Evolutionary conservation across 2,888 invertebrate genomes (phyloP).

Genomic region (Apodemia duryi): DNA sequence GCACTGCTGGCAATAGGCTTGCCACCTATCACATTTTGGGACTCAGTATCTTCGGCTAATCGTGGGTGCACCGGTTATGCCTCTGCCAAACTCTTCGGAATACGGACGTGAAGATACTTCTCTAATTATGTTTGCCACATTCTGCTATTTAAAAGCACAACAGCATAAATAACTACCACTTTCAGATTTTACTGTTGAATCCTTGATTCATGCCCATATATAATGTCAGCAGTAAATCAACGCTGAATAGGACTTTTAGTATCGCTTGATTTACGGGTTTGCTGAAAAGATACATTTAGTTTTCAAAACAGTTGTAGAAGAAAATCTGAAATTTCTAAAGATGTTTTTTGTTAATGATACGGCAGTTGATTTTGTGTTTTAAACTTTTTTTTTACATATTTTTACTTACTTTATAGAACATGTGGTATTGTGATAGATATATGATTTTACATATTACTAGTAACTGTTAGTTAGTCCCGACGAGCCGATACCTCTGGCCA

Average conservation of each 20-base stretch:
- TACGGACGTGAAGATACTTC: no score
- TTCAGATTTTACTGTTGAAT: neutral
- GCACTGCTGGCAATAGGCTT: no score
- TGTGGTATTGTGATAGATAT: no score
- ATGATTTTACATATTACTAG: no score
- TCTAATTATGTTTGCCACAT: neutral
- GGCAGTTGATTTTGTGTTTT: neutral
- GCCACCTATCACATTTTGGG: no score
- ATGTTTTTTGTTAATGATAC: neutral
- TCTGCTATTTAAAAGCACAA: neutral
- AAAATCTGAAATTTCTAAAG: neutral
- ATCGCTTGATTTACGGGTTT: neutral
- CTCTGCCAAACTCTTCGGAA: no score
- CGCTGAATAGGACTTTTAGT: slow-evolving; percentile 8
- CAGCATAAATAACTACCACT: neutral
- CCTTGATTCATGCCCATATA: neutral
- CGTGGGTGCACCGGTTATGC: no score
- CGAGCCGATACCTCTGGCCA: no score
- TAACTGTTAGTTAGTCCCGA: no score
- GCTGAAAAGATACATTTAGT: slow-evolving; percentile 1
- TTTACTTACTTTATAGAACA: no score
- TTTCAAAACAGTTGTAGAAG: neutral
- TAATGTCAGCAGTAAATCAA: slow-evolving; percentile 7
- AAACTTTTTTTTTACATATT: no score
- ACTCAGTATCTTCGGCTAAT: no score